These are phyloP conservation scores for Griposia aprilina DNA, from an alignment of 2,888 invertebrate genomes.

Conservation along the genomic window DNA sequence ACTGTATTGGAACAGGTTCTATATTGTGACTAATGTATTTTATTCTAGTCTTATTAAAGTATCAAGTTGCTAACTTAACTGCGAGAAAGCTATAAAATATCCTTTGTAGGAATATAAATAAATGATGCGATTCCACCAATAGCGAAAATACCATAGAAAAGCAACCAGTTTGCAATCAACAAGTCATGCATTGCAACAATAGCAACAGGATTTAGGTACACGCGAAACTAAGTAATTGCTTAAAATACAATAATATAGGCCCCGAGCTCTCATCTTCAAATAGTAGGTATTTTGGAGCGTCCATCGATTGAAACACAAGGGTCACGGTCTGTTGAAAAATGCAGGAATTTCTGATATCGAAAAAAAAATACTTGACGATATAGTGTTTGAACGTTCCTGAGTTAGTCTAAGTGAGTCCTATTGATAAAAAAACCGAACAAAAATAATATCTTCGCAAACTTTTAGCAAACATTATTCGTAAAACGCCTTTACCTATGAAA, in stretches of 20 bases:
- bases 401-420: too few species aligned
- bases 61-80: background rate
- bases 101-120: background rate
- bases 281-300: background rate
- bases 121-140: background rate
- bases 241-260: background rate
- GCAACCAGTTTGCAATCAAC: background rate
- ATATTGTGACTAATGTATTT: background rate
- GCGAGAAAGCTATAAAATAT: background rate
- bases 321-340: constrained; percentile 11
- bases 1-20: background rate
- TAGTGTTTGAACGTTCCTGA: background rate
- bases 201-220: background rate
- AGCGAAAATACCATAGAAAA: background rate
- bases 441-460: background rate
- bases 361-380: background rate
- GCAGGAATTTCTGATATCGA: background rate
- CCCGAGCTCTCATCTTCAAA: background rate
- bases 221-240: background rate
- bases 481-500: background rate
- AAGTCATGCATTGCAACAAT: background rate
- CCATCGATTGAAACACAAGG: background rate
- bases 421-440: background rate
- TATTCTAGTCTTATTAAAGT: background rate
- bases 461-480: background rate